A percentile compares a stretch with the other conserved stretches of the same genome.
Conservation (phyloP, 1,140 invertebrate genomes). For the Hermetia illucens region DNA sequence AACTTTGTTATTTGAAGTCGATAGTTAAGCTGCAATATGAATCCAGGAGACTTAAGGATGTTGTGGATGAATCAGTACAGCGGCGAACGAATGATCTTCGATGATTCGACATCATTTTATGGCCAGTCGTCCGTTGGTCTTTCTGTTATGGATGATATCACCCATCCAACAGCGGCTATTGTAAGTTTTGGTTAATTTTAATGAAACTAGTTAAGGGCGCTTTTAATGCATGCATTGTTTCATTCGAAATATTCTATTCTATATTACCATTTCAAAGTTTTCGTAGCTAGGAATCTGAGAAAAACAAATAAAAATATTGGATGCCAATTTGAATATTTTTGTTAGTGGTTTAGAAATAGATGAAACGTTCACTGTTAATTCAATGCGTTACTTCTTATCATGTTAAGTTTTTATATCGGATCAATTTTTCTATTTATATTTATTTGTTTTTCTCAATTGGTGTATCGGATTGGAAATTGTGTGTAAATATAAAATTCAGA, state of each 20-base stretch:
- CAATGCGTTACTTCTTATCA: no score
- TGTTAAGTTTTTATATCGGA: no score
- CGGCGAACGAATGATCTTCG: conserved; percentile 23
- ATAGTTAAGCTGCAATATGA: no score
- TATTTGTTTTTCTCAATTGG: no score
- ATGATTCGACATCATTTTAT: conserved; percentile 21
- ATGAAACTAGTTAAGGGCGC: neutral
- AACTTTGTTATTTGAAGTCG: no score
- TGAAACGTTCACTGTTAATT: neutral
- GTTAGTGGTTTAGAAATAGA: neutral
- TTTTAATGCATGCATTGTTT: neutral
- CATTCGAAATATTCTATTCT: neutral
- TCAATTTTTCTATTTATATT: no score
- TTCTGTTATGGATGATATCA: conserved; percentile 27
- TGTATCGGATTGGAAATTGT: no score
- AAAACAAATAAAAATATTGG: neutral
- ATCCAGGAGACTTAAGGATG: conserved; percentile 48
- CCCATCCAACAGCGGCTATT: conserved; percentile 21
- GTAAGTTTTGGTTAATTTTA: conserved; percentile 11
- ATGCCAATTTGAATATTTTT: neutral
- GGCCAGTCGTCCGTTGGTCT: conserved; percentile 22
- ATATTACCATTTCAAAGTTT: neutral
- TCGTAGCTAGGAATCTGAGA: no score
- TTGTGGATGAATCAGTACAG: conserved; percentile 49
- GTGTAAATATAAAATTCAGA: no score